Base-by-base conservation (phyloP, 23 tunicate genomes). In the Halocynthia roretzi region DNA sequence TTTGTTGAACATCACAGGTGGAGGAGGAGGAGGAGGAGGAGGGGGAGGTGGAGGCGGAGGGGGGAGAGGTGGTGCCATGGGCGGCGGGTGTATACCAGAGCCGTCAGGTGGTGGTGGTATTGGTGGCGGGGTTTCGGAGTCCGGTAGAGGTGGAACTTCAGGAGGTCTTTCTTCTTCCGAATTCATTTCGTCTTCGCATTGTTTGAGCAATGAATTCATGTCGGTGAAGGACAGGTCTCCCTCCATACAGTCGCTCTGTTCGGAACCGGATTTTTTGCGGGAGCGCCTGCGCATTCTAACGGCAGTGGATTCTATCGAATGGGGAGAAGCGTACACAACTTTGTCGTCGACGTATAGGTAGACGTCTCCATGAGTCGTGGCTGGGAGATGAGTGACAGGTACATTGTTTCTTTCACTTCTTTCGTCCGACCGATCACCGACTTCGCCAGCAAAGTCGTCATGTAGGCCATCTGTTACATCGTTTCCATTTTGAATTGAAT, bases 21-120 rank as follows among this genome's bases (percentile, higher is more conserved):
- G 86, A 31, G 95, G 74, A 10, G 73, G 56, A 0, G 92, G 81
- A 0, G 92, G 87, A 19, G 92, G 92, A 7, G 85, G 83, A 7
- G 89, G 89, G 7, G 83, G 80, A 6, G 88, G 82, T 6, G 80
- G 81, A 44, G 80, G 78, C 6, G 81, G 72, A 7, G 77, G 75
- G 0, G 69, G 80, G 6, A 90, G 97, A 11, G 67, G 66, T 8
- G 80, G 71, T 31, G 4, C 44, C 44, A 31, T 31, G 9, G 81
- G 81, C 8, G 71, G 71, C 2, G 64, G 65, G 4, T 11, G 18
- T 9, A 62, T 68, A 55, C 44, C 63, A 53, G 82, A 67, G 12
- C 78, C 78, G 31, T 74, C 56, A n/a, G 55, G 10, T 0, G 10
- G 54, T 7, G 56, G 48, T 17, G 14, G 65, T 20, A 53, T 2